Evolutionary conservation across 2,113 vertebrate genomes (phyloP), one percentile per base, ranked within the genome.

Genomic region (Dipodomys spectabilis): DNA sequence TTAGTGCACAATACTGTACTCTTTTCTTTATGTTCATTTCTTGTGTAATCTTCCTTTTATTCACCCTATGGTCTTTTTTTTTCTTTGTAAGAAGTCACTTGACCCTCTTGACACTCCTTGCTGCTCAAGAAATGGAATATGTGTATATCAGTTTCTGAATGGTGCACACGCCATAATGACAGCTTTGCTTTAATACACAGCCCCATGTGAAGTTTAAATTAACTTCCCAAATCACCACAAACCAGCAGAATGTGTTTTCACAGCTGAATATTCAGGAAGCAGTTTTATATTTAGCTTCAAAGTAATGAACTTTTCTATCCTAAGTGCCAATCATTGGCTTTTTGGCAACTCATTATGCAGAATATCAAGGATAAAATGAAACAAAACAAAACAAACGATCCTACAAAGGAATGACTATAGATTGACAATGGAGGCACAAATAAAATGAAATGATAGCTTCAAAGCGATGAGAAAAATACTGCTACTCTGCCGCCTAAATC

Each of bases 231-330:
- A 91, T 92, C 68, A 94, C 45, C 81, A 88, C 68, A 95, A 90
- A 88, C 83, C 35, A 89, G 80, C 44, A 90, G 53, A 94, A 82
- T 92, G 53, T 45, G 90, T 94, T 88, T 85, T 27, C 60, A 68
- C 35, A 90, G 60, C 73, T 94, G 80, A 94, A 91, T 94, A 95
- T 92, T 96, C 86, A 92, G 75, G 60, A 94, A 95, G 94, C 57
- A 92, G 67, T 94, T 95, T 94, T 86, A 91, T 89, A 88, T 95
- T 96, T 96, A 88, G 90, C 73, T 90, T 95, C 91, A 95, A 92
- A 96, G 88, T 96, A 95, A 94, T 88, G 75, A 96, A 92, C 80
- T 94, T n/a, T 93, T 94, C 83, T 87, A 80, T 90, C 73, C 79
- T 91, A 77, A 81, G 57, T 94, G 86, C 57, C 80, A 92, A 92